Evolutionary conservation across 1,140 invertebrate genomes (phyloP), one percentile per base, ranked within the genome.

Genomic region (Belonocnema kinseyi): DNA sequence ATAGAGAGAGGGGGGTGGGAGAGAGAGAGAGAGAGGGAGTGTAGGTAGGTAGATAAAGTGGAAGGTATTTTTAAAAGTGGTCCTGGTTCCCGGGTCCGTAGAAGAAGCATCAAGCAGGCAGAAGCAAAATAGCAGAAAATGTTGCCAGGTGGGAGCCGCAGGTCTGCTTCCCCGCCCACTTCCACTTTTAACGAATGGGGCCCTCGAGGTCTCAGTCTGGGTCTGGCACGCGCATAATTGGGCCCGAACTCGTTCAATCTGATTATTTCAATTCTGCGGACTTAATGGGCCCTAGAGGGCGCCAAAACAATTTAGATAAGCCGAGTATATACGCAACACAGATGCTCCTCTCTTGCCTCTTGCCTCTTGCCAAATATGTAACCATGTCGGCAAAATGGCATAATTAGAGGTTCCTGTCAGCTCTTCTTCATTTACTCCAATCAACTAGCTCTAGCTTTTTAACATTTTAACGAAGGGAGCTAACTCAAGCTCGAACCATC

Each of bases 241-340:
- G 72, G 51, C 78, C 66, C 61, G 50, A 79, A 80, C 72, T 80
- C 78, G 74, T 71, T 58, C 75, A 53, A 81, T 80, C 80, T 81
- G 78, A 81, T 81, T 77, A 81, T 81, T 80, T 81, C 80, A 77
- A 80, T 81, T 78, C 73, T 80, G 54, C 52, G 50, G 50, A 21
- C 75, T 74, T 80, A 81, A 81, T 81, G 50, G 78, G 78, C 19
- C 61, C 72, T 53, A 74, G 50, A 74, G 80, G 78, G 80, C 77
- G 80, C 75, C 72, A 74, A 81, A 80, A 77, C 72, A 80, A 80
- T 80, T 80, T 75, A 80, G 80, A 81, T 80, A 81, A 81, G 75
- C 14, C n/a, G 12, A 74, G 58, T 53, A 33, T 58, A 21, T 13
- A 71, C 66, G 26, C 17, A 40, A 19, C 70, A 53, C 79, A 80